A percentile compares a stretch with the other conserved stretches of the same genome.
Conservation (phyloP, 1,140 invertebrate genomes). For the Drosophila aff. region DNA sequence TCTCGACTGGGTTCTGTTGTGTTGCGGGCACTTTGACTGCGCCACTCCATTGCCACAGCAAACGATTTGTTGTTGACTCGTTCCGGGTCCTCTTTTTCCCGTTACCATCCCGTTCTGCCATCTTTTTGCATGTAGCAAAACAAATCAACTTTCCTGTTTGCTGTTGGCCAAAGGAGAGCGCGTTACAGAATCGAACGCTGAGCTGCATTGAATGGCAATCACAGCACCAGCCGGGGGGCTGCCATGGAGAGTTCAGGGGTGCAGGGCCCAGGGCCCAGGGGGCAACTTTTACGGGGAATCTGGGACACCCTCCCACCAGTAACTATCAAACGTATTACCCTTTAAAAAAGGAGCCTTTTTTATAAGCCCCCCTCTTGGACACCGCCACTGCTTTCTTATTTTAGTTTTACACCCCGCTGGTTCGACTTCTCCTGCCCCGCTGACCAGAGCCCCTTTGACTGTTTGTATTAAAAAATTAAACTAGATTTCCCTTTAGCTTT, state of each 20-base stretch:
- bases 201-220: constrained; percentile 71
- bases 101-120: constrained; percentile 26
- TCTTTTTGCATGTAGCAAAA: constrained; percentile 75
- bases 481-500: constrained; percentile 82
- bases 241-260: constrained; percentile 5
- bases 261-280: neutral
- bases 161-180: constrained; percentile 47
- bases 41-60: constrained; percentile 50
- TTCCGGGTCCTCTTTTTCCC: constrained; percentile 23
- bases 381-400: constrained; percentile 32
- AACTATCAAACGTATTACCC: neutral
- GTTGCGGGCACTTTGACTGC: constrained; percentile 53
- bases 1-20: constrained; percentile 33
- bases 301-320: neutral
- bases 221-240: constrained; percentile 17
- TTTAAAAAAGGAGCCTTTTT: neutral
- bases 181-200: constrained; percentile 64
- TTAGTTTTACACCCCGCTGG: neutral
- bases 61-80: constrained; percentile 55
- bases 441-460: constrained; percentile 60
- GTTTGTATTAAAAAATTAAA: constrained; percentile 81
- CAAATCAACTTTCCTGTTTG: constrained; percentile 72
- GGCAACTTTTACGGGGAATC: neutral
- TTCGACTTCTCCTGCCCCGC: constrained; percentile 3
- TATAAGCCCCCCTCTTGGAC: neutral